Evolutionary conservation across 1,140 invertebrate genomes (phyloP).

Genomic region (Macrosteles quadrilineatus): DNA sequence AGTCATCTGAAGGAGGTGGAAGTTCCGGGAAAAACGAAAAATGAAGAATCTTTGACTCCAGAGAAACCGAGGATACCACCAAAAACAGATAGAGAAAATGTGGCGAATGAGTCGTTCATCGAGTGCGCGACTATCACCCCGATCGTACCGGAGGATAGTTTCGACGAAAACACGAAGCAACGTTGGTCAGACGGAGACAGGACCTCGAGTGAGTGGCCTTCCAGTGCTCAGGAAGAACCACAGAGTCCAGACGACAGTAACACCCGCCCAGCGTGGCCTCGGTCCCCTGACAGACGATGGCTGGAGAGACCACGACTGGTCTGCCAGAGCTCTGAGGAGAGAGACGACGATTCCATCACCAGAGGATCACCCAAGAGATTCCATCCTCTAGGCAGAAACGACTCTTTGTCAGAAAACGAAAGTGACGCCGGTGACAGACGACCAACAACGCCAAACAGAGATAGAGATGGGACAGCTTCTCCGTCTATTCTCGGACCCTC

Average conservation of each 20-base stretch:
- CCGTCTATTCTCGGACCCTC: conserved; percentile 47
- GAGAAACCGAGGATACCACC: neutral
- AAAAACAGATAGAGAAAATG: neutral
- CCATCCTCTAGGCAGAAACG: conserved; percentile 47
- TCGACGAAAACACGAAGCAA: neutral
- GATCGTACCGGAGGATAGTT: neutral
- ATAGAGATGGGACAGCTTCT: conserved; percentile 45
- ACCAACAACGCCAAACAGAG: conserved; percentile 38
- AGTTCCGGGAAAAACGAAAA: conserved; percentile 1
- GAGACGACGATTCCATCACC: conserved; percentile 56
- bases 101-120: neutral
- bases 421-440: conserved; percentile 50
- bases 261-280: conserved; percentile 21
- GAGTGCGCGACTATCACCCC: neutral
- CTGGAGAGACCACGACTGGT: conserved; percentile 56
- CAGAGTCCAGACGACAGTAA: conserved; percentile 52
- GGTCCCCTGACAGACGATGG: conserved; percentile 22
- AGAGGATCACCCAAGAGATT: conserved; percentile 13
- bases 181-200: conserved; percentile 33
- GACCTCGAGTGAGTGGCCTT: conserved; percentile 35
- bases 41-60: neutral
- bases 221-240: conserved; percentile 51
- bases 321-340: conserved; percentile 71
- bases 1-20: conserved; percentile 31
- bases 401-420: conserved; percentile 61